Base-by-base conservation (phyloP, 2,888 invertebrate genomes). In the Caenorhabditis drosophilae region DNA sequence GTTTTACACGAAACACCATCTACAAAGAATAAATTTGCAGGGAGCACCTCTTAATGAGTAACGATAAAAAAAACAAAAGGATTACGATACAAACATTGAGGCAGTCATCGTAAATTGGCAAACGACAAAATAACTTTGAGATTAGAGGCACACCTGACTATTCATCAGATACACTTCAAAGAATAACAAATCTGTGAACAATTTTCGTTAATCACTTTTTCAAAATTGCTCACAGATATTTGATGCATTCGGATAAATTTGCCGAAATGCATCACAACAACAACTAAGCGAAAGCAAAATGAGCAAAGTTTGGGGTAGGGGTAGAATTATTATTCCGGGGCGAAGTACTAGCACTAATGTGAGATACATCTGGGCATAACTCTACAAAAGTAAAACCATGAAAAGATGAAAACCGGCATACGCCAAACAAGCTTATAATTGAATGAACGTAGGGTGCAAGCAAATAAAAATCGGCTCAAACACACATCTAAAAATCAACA, bases 91-190 rank as follows among this genome's bases (percentile, higher is more conserved):
- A 58, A 63, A 58, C 63, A 49, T 18, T 36, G 38, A 56, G 49
- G 63, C 63, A 63, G 63, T 45, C 25, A 45, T 45, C 31, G 45
- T 53, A 49, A 52, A 44, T 47, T 56, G 62, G 56, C 62, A 49
- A 60, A 50, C 50, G 50, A 31, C 41, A 40, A 59, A 52, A n/a
- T 34, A 52, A 45, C 47, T 54, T 44, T 61, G 61, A 61, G 61
- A 61, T 61, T 61, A 55, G 61, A 51, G 40, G 55, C 25, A 61
- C 49, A 55, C 61, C 61, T 61, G 61, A 55, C 41, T 50, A 36
- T 63, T 63, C 63, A 63, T 63, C 63, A 63, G 63, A 57, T 63
- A 63, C 47, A 58, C 57, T 57, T 57, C 55, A 55, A 48, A 27
- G 26, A 26, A 54, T 50, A 63, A 63, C 57, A 63, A 63, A 56